Evolutionary conservation across 1,140 invertebrate species (phyloP), one percentile per base, ranked within the genome.

Genomic region (Ericerus pela): DNA sequence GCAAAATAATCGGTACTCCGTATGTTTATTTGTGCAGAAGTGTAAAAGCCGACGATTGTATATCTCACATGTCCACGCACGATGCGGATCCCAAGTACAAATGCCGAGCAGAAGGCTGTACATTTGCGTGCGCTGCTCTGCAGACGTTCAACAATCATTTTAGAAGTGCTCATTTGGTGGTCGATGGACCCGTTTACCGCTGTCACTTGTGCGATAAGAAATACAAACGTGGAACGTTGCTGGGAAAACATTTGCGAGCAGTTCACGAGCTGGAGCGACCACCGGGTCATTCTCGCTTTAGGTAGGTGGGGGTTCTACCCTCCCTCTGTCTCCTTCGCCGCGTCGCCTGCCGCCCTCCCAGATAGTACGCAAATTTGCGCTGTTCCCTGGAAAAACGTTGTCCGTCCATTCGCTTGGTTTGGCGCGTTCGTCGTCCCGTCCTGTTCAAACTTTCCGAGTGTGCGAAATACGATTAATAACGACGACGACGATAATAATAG

Each of bases 141-240:
- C 8, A 8, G 2, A 47, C 41, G 41, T 47, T 47, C 14, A 47
- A 47, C 8, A 47, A 47, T 10, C 41, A 47, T 47, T 47, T 47
- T 24, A 47, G 26, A 47, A 24, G 20, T 8, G 41, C 14, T 8
- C 41, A 47, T 24, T 24, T 47, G 4, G 26, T 47, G 41, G 41
- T 24, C 22, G 26, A 24, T 47, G 41, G 41, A 2, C 41, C 41
- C 3, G 14, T 47, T 3, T 47, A 47, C 26, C 26, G 41, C 26
- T 47, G 41, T 24, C 41, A 47, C 16, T 22, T 47, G 26, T 47
- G 41, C 41, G 20, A 47, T 47, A 47, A 47, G 26, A 47, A 47
- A 47, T 47, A 47, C 20, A 47, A 47, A 10, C 10, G 41, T 4
- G 41, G 41, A 14, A 8, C 41, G 8, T 16, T 3, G 22, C 26